Evolutionary conservation across 1,140 invertebrate species (phyloP), one percentile per base, ranked within the genome.

Genomic region (Manduca sexta): DNA sequence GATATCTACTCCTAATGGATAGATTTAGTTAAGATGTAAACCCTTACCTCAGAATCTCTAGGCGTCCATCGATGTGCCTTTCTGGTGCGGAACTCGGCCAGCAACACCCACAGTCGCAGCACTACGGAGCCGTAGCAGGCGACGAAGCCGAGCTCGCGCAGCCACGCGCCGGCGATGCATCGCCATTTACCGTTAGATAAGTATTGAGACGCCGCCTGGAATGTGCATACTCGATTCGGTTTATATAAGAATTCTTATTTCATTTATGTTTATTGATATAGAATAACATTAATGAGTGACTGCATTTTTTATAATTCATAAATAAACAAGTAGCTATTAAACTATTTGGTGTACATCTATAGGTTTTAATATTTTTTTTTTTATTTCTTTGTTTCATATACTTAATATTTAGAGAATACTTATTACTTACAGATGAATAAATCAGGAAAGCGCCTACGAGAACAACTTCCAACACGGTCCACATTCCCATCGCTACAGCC

Each of bases 91-190:
- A 93, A 94, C 62, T 94, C 92, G 17, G 93, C 92, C 31, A 93
- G 73, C 58, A 91, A 94, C 77, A 95, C 93, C 88, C 97, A 97
- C 11, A 97, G 87, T 74, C 97, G 96, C 44, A 98, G 87, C 44
- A 96, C 91, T 30, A 98, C 93, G 11, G 94, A 93, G 13, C 96
- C 96, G 81, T 97, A 98, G 70, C 94, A 95, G 37, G 95, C 91
- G 35, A 95, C 91, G 79, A 97, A 98, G 12, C 96, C 96, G 12
- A 97, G 82, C 80, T 97, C 95, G 30, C 96, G 88, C 10, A 95
- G 88, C 95, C 95, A 98, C 1, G 95, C 94, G 65, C 95, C 92
- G 47, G 94, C 74, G 30, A 97, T 74, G 74, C 95, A 97, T 31
- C 91, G 91, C 64, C 90, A 88, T 38, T 90, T 88, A 18, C 91